Base-by-base conservation (phyloP, 1,140 invertebrate genomes). In the Neodiprion lecontei region DNA sequence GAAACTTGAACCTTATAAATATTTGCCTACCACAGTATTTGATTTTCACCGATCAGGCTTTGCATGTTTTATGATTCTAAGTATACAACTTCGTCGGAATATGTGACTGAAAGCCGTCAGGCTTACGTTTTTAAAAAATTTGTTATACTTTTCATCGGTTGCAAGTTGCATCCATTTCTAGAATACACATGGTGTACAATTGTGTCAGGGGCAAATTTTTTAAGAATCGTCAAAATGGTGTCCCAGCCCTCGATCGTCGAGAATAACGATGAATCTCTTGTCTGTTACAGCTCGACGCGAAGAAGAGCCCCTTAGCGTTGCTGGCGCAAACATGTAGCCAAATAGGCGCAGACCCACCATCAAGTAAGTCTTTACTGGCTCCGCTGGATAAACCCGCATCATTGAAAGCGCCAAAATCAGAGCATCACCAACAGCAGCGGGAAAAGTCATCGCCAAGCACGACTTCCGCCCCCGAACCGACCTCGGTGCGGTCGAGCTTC, bases 251-350 rank as follows among this genome's bases (percentile, higher is more conserved):
- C 28, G 28, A 40, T 40, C 28, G 1, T 1, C 21, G 66, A 10
- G 67, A 21, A 49, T 17, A 66, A 70, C 70, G 23, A 61, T 65
- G 10, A n/a, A 40, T 74, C 48, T 49, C 53, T 65, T 70, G 67
- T 12, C 69, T 61, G 67, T 94, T 94, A 74, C 92, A 98, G 96
- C 91, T 98, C 91, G 96, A 98, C 88, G 95, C 96, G 71, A 98
- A 98, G 90, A 97, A 97, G 88, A 97, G 96, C 89, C 97, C 97
- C 12, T 90, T 98, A 84, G 97, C 97, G 47, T 89, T 98, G 47
- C 89, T 98, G 77, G 97, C 96, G 40, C 96, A 98, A 87, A 98
- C 97, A 65, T 98, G 97, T 90, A 97, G 95, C 84, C 97, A 96
- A 85, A 98, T 98, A 83, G 97, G 97, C 74, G 95, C 96, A 14